Conservation (phyloP, 2,797 vertebrate species). For the Nyctalus aviator region DNA sequence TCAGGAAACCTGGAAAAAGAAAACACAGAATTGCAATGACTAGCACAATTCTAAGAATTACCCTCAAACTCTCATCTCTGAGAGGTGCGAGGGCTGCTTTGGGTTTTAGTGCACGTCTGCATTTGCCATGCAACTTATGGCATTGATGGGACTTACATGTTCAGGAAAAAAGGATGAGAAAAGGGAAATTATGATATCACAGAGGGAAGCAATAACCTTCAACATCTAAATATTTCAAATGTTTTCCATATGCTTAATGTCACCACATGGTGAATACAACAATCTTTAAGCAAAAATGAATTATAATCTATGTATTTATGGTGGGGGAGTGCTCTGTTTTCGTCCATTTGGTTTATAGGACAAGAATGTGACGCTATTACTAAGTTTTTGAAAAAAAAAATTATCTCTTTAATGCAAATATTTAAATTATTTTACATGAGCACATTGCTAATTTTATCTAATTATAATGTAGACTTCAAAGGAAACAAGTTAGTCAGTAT, state of each 20-base stretch:
- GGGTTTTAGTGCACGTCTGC: conserved; percentile 18
- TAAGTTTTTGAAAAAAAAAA: conserved; percentile 54
- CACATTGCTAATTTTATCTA: not conserved
- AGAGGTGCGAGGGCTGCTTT: conserved; percentile 33
- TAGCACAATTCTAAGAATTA: conserved; percentile 60
- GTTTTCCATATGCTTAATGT: not conserved
- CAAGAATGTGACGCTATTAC: not conserved
- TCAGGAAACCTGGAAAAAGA: conserved; percentile 94
- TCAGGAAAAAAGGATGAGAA: not conserved
- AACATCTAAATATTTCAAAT: not conserved
- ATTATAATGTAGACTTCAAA: conserved; percentile 48
- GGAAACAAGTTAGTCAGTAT: not conserved
- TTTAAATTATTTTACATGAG: conserved; percentile 31
- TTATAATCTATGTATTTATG: not conserved
- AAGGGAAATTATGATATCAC: not conserved
- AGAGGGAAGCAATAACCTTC: not conserved
- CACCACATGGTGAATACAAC: not conserved
- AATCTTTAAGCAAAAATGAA: conserved; percentile 50
- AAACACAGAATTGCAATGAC: conserved; percentile 72
- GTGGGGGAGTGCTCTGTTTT: not conserved
- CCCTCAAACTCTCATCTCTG: conserved; percentile 42
- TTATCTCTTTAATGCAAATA: conserved; percentile 14
- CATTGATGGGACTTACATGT: not conserved
- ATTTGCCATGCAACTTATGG: not conserved
- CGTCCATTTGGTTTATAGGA: not conserved